A percentile compares a stretch with the other conserved stretches of the same genome.
phyloP scores from a whole-genome alignment of 1,140 invertebrate genomes.

The Gonatopus flavifemur region DNA sequence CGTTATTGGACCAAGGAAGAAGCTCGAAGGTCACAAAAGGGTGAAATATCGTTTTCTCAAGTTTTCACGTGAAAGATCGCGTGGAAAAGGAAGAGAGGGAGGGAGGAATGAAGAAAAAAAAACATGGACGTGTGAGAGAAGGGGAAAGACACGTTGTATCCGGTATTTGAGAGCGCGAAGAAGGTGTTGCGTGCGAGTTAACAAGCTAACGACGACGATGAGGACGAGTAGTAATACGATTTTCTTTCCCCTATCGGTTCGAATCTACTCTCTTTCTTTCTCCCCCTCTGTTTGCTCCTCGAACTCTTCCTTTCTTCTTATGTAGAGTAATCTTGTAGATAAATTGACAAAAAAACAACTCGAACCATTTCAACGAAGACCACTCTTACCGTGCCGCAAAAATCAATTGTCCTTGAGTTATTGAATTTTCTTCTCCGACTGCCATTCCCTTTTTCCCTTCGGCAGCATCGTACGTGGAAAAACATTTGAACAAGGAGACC shows the following conservation, averaged over 20 bases:
- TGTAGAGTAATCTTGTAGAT: too few relatives aligned
- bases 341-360: too few relatives aligned
- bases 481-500: too few relatives aligned
- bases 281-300: slow-evolving; percentile 57
- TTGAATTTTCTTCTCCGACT: slow-evolving; percentile 26
- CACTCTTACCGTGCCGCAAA: too few relatives aligned
- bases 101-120: slow-evolving; percentile 27
- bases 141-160: slow-evolving; percentile 43
- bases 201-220: slow-evolving; percentile 57
- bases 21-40: too few relatives aligned
- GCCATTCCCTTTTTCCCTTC: slow-evolving; percentile 3
- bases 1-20: too few relatives aligned
- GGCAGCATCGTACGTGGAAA: slow-evolving; percentile 15
- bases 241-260: slow-evolving; percentile 60
- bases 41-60: slow-evolving; percentile 1
- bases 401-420: too few relatives aligned
- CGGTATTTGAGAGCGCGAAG: slow-evolving; percentile 56
- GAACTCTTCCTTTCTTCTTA: slow-evolving; percentile 36
- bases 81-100: slow-evolving; percentile 21
- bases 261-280: too few relatives aligned
- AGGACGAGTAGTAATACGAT: slow-evolving; percentile 58
- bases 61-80: slow-evolving; percentile 8
- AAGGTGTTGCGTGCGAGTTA: slow-evolving; percentile 60
- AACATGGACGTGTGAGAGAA: slow-evolving; percentile 8
- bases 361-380: too few relatives aligned